A percentile compares a stretch with the other conserved stretches of the same genome.
Conservation (phyloP, 2,113 vertebrate genomes). For the Mungos mungo region DNA sequence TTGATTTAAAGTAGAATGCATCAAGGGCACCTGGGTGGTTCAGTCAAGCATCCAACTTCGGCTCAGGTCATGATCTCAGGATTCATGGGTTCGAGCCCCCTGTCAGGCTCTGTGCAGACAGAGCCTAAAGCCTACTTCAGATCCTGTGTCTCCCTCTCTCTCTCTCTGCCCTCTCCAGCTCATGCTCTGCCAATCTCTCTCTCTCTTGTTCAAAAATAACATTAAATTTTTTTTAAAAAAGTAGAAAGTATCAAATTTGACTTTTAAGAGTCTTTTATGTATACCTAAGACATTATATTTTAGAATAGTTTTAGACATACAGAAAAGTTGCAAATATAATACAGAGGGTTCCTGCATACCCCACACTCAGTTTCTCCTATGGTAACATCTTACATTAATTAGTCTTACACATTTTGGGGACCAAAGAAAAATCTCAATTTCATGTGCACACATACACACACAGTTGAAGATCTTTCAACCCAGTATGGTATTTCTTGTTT, state of each 20-base stretch:
- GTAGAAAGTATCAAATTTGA: not conserved
- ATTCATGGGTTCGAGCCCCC: too few relatives aligned
- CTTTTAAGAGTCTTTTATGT: not conserved
- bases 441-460: not conserved
- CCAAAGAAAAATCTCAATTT: not conserved
- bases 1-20: not conserved
- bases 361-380: not conserved
- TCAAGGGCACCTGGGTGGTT: too few relatives aligned
- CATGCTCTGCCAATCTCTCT: too few relatives aligned
- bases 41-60: too few relatives aligned
- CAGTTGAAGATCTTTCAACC: not conserved
- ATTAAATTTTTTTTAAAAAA: not conserved
- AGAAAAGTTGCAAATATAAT: not conserved
- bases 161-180: too few relatives aligned
- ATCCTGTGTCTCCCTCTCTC: too few relatives aligned
- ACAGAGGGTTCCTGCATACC: not conserved
- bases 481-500: not conserved
- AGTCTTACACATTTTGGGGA: not conserved
- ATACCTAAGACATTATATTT: not conserved
- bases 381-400: not conserved
- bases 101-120: too few relatives aligned
- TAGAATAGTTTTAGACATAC: not conserved
- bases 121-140: too few relatives aligned
- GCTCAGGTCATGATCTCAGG: too few relatives aligned
- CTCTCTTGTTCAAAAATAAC: too few relatives aligned